phyloP scores from a whole-genome alignment of 2,797 vertebrate genomes.

The Liasis olivaceus region DNA sequence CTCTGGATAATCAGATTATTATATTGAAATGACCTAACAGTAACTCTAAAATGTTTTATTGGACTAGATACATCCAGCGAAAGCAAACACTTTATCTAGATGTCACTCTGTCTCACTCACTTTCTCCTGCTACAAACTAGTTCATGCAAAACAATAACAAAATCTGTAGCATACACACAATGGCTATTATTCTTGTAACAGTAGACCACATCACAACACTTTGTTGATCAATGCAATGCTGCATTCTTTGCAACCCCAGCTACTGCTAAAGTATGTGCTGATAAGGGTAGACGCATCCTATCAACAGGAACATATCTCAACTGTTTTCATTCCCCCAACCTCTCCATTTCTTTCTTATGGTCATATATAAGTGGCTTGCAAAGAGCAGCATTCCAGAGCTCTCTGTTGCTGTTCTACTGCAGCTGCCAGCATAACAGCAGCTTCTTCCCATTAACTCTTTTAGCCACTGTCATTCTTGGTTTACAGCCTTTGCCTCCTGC shows the following conservation, averaged over 20 bases:
- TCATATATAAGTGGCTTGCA: constrained; percentile 1
- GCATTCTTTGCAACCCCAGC: constrained; percentile 27
- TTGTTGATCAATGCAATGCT: neutral
- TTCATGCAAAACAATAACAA: neutral
- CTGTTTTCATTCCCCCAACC: neutral
- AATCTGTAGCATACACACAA: neutral
- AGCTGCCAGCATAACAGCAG: constrained; percentile 47
- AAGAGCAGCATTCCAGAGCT: constrained; percentile 19
- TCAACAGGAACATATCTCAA: neutral
- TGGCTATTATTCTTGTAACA: constrained; percentile 6
- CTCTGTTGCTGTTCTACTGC: constrained; percentile 23
- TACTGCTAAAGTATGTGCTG: constrained; percentile 1
- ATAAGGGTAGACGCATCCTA: neutral
- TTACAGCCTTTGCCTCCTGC: constrained; percentile 43
- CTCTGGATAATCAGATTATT: neutral
- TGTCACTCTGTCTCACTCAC: constrained; percentile 30
- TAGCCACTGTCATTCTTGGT: constrained; percentile 39
- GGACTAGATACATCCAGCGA: neutral
- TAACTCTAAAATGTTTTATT: neutral
- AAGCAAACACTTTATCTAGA: constrained; percentile 18
- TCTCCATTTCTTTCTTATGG: constrained; percentile 1
- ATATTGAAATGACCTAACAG: neutral
- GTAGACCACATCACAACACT: constrained; percentile 1
- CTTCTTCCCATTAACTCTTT: constrained; percentile 16
- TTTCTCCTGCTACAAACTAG: constrained; percentile 7